Percentiles rank a stretch among this genome's conserved stretches.
Conservation (phyloP, 1,140 invertebrate species). For the Anastatus disparis region DNA sequence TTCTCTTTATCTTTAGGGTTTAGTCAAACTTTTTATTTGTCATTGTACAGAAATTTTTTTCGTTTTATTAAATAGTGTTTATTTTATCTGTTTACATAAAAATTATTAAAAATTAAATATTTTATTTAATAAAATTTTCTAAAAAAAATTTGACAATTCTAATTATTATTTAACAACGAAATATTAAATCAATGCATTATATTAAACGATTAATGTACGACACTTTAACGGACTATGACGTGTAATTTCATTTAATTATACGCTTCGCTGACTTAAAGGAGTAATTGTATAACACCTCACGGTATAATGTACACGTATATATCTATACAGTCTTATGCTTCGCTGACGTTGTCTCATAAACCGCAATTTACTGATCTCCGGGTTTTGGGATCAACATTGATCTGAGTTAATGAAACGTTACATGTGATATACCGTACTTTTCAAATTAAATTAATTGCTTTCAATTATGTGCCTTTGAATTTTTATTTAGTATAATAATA, state of each 20-base stretch:
- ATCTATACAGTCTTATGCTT: background rate
- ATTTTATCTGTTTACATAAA: no score
- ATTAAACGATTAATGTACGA: background rate
- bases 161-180: no score
- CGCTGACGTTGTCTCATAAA: background rate
- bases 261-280: background rate
- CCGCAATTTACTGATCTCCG: slow-evolving; percentile 2
- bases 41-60: no score
- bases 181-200: no score
- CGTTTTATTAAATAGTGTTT: no score
- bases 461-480: slow-evolving; percentile 1
- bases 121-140: no score
- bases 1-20: background rate
- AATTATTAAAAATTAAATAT: no score
- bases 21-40: background rate
- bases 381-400: background rate
- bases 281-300: slow-evolving; percentile 32
- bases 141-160: no score
- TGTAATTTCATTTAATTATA: slow-evolving; percentile 21
- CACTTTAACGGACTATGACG: background rate
- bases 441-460: slow-evolving; percentile 1
- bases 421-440: background rate
- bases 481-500: no score
- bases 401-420: slow-evolving; percentile 25
- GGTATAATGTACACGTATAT: no score